phyloP scores from a whole-genome alignment of 2,888 invertebrate species.

The Hetaerina titia region DNA sequence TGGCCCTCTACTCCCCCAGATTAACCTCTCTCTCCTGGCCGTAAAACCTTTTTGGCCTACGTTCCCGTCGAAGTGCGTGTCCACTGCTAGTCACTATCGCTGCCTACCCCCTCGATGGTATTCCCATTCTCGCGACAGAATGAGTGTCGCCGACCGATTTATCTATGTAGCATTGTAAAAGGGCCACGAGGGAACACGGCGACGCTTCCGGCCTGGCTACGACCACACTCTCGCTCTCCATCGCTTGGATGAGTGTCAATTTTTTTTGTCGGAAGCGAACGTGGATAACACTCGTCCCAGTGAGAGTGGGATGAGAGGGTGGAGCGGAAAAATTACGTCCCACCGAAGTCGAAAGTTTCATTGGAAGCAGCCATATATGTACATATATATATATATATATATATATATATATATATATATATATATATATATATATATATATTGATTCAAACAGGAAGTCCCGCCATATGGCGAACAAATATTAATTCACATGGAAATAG shows the following conservation, averaged over 20 bases:
- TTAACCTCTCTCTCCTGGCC: background rate
- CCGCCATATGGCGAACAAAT: too few species aligned
- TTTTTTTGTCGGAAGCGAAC: background rate
- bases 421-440: too few species aligned
- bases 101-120: background rate
- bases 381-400: too few species aligned
- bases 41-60: background rate
- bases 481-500: too few species aligned
- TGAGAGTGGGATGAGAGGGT: background rate
- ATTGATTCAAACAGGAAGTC: too few species aligned
- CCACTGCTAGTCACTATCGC: background rate
- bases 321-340: background rate
- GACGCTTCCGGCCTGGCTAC: background rate
- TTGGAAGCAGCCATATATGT: background rate
- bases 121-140: background rate
- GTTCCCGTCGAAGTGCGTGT: background rate
- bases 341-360: background rate
- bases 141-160: slow-evolving; percentile 19
- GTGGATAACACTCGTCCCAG: background rate
- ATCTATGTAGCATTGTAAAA: background rate
- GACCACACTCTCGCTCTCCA: background rate
- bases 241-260: background rate
- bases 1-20: background rate
- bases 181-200: background rate
- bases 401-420: too few species aligned